phyloP scores from a whole-genome alignment of 2,113 vertebrate genomes.

The Platichthys flesus region DNA sequence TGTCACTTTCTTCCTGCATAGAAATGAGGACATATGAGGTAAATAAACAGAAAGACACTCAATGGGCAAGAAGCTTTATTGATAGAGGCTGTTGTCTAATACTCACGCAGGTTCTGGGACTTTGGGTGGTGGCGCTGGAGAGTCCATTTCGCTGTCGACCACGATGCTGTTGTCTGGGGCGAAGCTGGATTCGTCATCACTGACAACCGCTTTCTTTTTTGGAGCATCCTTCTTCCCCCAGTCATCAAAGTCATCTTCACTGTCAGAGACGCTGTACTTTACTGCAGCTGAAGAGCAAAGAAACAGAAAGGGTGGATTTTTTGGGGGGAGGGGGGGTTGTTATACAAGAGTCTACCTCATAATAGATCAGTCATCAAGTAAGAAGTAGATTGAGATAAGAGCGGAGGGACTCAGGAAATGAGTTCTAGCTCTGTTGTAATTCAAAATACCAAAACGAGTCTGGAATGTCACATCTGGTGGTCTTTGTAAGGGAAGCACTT shows the following conservation, averaged over 20 bases:
- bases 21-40: not conserved
- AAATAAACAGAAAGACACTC: not conserved
- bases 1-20: conserved; percentile 69
- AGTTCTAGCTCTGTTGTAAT: not conserved
- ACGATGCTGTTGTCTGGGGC: conserved; percentile 1
- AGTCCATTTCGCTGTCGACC: conserved; percentile 59
- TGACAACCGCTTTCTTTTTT: conserved; percentile 30
- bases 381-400: not conserved
- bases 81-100: not conserved
- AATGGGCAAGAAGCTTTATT: not conserved
- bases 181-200: conserved; percentile 64
- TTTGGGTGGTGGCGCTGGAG: conserved; percentile 49
- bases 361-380: not conserved
- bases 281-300: conserved; percentile 15
- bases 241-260: conserved; percentile 76
- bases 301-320: not conserved
- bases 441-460: not conserved
- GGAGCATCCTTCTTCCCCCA: conserved; percentile 45
- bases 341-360: not conserved
- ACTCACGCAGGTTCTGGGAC: conserved; percentile 69
- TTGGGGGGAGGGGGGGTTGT: not conserved
- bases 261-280: conserved; percentile 77
- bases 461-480: not conserved
- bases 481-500: not conserved
- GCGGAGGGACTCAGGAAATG: conserved; percentile 34